Conservation (phyloP, 2,797 vertebrate species). For the Myoxocephalus aenaeus region DNA sequence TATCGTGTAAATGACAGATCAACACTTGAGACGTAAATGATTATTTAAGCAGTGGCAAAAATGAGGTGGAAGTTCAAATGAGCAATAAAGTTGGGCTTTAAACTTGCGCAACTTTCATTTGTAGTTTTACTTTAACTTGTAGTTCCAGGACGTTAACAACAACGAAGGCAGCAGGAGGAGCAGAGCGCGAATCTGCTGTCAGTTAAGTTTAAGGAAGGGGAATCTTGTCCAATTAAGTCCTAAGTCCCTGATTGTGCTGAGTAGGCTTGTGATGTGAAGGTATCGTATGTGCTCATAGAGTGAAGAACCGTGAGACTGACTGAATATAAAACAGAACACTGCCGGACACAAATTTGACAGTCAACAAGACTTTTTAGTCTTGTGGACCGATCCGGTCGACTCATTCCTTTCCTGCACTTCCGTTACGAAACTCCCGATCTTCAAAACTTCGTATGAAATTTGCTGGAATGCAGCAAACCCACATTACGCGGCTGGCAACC, state of each 20-base stretch:
- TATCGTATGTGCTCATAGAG: not conserved
- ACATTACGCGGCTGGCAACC: conserved; percentile 24
- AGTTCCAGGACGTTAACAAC: not conserved
- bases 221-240: not conserved
- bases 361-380: not conserved
- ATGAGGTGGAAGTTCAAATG: too few relatives aligned
- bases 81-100: not conserved
- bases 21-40: not conserved
- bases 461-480: not conserved
- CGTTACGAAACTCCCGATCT: not conserved
- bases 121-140: not conserved
- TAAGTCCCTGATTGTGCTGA: not conserved
- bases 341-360: not conserved
- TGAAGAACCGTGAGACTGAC: not conserved
- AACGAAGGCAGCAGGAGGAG: not conserved
- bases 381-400: not conserved
- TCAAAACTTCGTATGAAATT: not conserved
- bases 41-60: not conserved
- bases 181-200: not conserved
- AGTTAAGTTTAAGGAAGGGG: not conserved
- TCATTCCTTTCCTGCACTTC: not conserved
- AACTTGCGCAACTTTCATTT: not conserved
- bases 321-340: not conserved
- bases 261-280: not conserved
- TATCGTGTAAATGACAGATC: not conserved